Percentiles rank a stretch among this genome's conserved stretches.
phyloP scores from a whole-genome alignment of 2,888 invertebrate species.

The Bembecia ichneumoniformis region DNA sequence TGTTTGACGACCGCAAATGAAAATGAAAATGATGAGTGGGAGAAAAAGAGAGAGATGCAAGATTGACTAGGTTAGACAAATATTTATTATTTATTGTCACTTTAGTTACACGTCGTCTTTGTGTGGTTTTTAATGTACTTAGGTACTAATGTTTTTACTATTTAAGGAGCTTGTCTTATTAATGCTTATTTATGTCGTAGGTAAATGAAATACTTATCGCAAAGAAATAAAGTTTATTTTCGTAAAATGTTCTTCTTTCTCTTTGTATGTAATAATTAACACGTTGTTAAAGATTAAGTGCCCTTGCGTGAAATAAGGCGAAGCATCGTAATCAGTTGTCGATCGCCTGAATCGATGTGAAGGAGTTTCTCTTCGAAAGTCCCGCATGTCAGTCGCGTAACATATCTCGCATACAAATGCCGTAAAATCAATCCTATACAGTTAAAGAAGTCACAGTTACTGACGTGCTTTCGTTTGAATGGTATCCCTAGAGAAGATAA shows the following conservation, averaged over 20 bases:
- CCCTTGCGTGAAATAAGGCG: conserved; percentile 22
- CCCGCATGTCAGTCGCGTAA: conserved; percentile 55
- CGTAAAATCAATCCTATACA: conserved; percentile 35
- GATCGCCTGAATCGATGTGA: conserved; percentile 20
- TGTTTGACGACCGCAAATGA: conserved; percentile 16
- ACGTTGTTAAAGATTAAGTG: background rate
- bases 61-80: background rate
- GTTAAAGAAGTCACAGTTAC: conserved; percentile 45
- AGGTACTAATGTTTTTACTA: too few relatives aligned
- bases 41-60: background rate
- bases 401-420: conserved; percentile 66
- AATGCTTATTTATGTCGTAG: too few relatives aligned
- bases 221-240: too few relatives aligned
- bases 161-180: too few relatives aligned
- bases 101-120: too few relatives aligned
- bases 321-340: background rate
- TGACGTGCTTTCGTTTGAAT: conserved; percentile 50
- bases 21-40: background rate
- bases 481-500: conserved; percentile 53
- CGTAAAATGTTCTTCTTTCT: too few relatives aligned
- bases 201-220: too few relatives aligned
- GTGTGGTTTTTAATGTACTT: too few relatives aligned
- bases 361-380: conserved; percentile 72
- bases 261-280: too few relatives aligned
- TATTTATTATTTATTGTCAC: background rate